Evolutionary conservation across 1,140 invertebrate genomes (phyloP).

Genomic region (Apis dorsata): DNA sequence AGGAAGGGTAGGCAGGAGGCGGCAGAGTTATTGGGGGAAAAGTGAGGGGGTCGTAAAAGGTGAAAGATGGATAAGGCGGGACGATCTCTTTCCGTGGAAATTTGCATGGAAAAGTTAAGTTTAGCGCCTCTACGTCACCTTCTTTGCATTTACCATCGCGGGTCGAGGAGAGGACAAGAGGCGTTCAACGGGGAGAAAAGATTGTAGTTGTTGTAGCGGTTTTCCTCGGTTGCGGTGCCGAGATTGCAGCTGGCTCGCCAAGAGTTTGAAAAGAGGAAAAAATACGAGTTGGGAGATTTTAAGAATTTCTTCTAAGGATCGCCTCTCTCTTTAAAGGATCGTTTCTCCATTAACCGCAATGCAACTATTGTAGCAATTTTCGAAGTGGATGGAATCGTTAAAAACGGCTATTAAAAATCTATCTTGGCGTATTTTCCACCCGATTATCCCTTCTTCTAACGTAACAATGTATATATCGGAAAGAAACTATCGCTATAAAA

Average conservation of each 20-base stretch:
- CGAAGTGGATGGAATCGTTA: neutral
- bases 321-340: too few species aligned
- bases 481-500: slow-evolving; percentile 7
- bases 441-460: neutral
- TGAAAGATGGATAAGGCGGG: neutral
- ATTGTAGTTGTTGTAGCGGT: neutral
- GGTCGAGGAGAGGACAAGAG: neutral
- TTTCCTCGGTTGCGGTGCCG: neutral
- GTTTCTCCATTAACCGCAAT: too few species aligned
- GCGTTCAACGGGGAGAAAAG: neutral
- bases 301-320: too few species aligned
- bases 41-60: slow-evolving; percentile 18
- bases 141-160: too few species aligned
- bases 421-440: neutral
- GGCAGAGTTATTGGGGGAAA: slow-evolving; percentile 24
- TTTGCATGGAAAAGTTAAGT: slow-evolving; percentile 41
- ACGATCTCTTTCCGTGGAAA: neutral
- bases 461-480: neutral
- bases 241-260: neutral
- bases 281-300: too few species aligned
- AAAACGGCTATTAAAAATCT: too few species aligned
- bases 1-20: neutral
- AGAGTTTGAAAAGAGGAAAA: too few species aligned
- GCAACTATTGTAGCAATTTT: neutral
- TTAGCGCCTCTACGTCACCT: neutral